These are phyloP conservation scores for Drosophila neotestacea DNA, from an alignment of 2,888 invertebrate genomes.

Conservation along the genomic window DNA sequence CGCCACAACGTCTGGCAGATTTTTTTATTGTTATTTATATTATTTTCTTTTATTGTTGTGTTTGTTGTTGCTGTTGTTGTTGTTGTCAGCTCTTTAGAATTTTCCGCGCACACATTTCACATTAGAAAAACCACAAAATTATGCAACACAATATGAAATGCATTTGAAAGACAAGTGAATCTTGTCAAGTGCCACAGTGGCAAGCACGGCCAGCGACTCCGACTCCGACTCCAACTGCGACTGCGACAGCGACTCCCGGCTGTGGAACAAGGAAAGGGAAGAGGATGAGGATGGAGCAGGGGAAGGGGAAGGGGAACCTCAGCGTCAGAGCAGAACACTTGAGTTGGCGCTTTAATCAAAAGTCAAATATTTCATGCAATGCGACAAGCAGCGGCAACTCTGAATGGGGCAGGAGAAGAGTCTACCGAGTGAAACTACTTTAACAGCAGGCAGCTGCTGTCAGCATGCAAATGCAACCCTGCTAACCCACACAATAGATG, in stretches of 20 bases:
- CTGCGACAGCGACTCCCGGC: constrained; percentile 6
- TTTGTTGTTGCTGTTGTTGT: constrained; percentile 9
- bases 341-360: constrained; percentile 82
- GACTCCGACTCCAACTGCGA: constrained; percentile 7
- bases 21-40: constrained; percentile 10
- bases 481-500: constrained; percentile 64
- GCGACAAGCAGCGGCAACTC: constrained; percentile 47
- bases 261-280: background rate
- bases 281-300: background rate
- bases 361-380: constrained; percentile 81
- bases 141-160: constrained; percentile 81
- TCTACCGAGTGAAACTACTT: constrained; percentile 45
- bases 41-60: background rate
- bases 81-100: constrained; percentile 28
- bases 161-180: constrained; percentile 80
- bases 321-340: constrained; percentile 69
- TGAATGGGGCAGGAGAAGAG: background rate
- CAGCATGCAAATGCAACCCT: constrained; percentile 75
- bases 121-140: constrained; percentile 78
- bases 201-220: constrained; percentile 28
- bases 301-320: background rate
- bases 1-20: constrained; percentile 37
- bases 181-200: constrained; percentile 76
- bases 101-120: constrained; percentile 64
- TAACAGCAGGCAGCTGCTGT: constrained; percentile 76